These are phyloP conservation scores for Drosophila setosimentum DNA, from an alignment of 2,888 invertebrate species.

Conservation along the genomic window DNA sequence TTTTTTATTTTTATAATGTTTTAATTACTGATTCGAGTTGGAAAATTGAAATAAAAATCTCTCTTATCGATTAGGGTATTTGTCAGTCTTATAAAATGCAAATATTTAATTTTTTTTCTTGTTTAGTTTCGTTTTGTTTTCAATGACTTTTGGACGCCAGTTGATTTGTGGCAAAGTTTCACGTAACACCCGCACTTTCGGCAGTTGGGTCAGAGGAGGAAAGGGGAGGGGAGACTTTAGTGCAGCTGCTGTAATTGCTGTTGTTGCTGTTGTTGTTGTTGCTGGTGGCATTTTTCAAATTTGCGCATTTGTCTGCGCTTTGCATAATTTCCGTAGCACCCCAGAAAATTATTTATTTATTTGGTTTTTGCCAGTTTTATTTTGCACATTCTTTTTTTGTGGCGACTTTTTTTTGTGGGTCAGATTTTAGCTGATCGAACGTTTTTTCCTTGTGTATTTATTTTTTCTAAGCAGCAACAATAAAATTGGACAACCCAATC, in stretches of 20 bases:
- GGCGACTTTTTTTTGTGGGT: constrained; percentile 57
- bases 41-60: no score
- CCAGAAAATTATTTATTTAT: constrained; percentile 65
- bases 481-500: constrained; percentile 39
- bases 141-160: constrained; percentile 46
- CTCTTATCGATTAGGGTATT: constrained; percentile 3
- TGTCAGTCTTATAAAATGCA: no score
- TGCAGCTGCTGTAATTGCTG: constrained; percentile 46
- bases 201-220: background rate
- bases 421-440: constrained; percentile 56
- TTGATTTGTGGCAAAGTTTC: constrained; percentile 36
- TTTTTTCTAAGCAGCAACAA: constrained; percentile 44
- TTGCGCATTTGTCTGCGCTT: constrained; percentile 75
- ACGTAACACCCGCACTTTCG: constrained; percentile 37
- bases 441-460: constrained; percentile 39
- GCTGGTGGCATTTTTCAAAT: constrained; percentile 76
- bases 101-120: constrained; percentile 5
- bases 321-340: constrained; percentile 68
- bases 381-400: constrained; percentile 30
- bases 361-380: constrained; percentile 29
- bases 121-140: constrained; percentile 27
- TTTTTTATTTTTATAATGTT: background rate
- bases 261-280: constrained; percentile 38
- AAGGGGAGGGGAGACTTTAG: background rate
- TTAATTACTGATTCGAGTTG: no score